Conservation (phyloP, 2,113 vertebrate genomes). For the Piaya cayana region DNA sequence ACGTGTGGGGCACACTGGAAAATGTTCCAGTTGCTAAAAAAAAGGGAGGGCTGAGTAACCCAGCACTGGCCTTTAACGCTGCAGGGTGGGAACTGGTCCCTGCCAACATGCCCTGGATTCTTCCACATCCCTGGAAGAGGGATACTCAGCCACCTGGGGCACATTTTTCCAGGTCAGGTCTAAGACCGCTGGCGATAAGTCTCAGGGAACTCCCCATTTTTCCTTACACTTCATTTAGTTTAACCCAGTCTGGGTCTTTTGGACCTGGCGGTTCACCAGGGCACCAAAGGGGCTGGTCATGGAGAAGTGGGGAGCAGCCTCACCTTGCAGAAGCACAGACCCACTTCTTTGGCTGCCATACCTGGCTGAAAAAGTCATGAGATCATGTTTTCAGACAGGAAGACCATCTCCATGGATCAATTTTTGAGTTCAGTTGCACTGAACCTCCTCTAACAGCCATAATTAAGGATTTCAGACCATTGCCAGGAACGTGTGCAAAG, state of each 20-base stretch:
- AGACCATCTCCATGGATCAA: not conserved
- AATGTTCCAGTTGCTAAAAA: not conserved
- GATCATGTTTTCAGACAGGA: not conserved
- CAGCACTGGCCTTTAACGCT: not conserved
- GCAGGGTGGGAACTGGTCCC: not conserved
- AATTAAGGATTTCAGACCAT: not conserved
- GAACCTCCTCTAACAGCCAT: not conserved
- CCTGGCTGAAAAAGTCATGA: not conserved
- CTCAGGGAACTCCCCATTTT: not conserved
- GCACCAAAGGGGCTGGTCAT: not conserved
- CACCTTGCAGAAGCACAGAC: not conserved
- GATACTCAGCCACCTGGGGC: not conserved
- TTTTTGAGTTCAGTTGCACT: not conserved
- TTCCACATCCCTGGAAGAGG: not conserved
- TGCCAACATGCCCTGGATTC: not conserved
- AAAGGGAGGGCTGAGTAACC: not conserved
- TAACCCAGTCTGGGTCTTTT: not conserved
- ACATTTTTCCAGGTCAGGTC: not conserved
- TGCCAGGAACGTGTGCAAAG: constrained; percentile 8
- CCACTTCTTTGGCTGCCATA: not conserved
- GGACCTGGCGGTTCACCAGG: not conserved
- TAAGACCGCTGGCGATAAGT: not conserved
- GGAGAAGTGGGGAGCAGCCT: not conserved
- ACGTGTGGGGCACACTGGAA: not conserved
- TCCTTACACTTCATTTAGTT: not conserved